These are phyloP conservation scores for Drosophila meridiana DNA, from an alignment of 2,888 invertebrate genomes.

Conservation along the genomic window DNA sequence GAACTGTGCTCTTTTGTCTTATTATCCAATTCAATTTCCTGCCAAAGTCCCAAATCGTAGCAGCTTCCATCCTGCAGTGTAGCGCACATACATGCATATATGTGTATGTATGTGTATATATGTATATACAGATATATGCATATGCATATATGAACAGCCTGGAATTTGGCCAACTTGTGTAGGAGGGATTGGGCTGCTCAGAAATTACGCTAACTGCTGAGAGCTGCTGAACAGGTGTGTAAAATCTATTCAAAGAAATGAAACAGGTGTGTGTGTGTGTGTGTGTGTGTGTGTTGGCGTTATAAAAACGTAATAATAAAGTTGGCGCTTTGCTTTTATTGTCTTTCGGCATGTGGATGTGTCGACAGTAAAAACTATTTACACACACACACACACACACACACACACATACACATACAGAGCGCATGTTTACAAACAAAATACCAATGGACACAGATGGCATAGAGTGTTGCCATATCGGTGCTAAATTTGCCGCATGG, in stretches of 20 bases:
- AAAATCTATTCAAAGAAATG: constrained; percentile 57
- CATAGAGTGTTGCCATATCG: constrained; percentile 65
- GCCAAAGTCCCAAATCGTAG: constrained; percentile 12
- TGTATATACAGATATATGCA: neutral
- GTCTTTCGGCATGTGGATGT: constrained; percentile 45
- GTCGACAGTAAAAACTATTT: constrained; percentile 71
- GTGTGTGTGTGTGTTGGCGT: constrained; percentile 23
- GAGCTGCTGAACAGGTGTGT: constrained; percentile 66
- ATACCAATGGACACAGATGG: constrained; percentile 75
- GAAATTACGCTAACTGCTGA: neutral
- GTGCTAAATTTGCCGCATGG: constrained; percentile 69
- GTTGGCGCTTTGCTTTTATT: constrained; percentile 74
- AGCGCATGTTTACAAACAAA: constrained; percentile 68
- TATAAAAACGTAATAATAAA: constrained; percentile 75
- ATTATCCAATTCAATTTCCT: constrained; percentile 20
- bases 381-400: constrained; percentile 27
- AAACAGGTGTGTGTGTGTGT: constrained; percentile 12
- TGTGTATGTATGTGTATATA: neutral
- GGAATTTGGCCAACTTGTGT: neutral
- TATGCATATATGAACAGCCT: neutral
- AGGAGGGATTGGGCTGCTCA: neutral
- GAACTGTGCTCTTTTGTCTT: constrained; percentile 5
- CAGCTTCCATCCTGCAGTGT: neutral
- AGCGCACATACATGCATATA: neutral
- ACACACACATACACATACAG: constrained; percentile 3